Conservation (phyloP, 37 sponge, comb jelly and placozoan genomes). For the Beroe ovata region DNA sequence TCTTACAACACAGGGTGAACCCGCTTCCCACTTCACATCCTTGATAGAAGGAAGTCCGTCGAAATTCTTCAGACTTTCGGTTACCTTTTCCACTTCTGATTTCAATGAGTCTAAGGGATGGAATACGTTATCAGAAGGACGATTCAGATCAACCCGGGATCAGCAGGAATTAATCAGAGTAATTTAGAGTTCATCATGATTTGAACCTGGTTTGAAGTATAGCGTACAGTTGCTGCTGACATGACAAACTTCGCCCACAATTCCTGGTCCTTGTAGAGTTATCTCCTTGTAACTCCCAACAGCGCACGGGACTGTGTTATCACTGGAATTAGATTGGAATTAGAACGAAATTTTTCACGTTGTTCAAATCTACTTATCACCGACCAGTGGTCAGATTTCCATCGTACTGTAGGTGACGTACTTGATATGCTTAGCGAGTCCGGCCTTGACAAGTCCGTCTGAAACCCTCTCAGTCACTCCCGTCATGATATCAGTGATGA, state of each 20-base stretch:
- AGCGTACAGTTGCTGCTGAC: constrained; percentile 29
- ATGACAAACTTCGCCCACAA: not conserved
- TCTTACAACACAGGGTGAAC: constrained; percentile 19
- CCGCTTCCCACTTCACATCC: constrained; percentile 15
- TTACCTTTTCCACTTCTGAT: not conserved
- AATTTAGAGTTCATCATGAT: no score
- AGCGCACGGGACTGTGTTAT: not conserved
- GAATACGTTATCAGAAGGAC: not conserved
- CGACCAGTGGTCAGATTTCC: no score
- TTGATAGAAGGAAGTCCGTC: not conserved
- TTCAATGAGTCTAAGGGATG: not conserved
- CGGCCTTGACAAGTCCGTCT: not conserved
- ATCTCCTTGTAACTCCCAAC: not conserved
- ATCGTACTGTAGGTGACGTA: no score
- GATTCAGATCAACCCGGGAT: no score
- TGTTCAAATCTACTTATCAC: no score
- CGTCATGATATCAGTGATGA: not conserved
- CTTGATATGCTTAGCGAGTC: not conserved
- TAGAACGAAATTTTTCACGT: no score
- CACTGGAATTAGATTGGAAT: no score
- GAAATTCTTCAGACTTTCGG: not conserved
- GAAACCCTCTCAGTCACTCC: not conserved
- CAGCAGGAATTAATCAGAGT: no score
- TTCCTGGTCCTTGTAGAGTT: not conserved
- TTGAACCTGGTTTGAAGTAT: constrained; percentile 31